These are phyloP conservation scores for Opisthocomus hoazin DNA, from an alignment of 2,113 vertebrate species.

Conservation along the genomic window DNA sequence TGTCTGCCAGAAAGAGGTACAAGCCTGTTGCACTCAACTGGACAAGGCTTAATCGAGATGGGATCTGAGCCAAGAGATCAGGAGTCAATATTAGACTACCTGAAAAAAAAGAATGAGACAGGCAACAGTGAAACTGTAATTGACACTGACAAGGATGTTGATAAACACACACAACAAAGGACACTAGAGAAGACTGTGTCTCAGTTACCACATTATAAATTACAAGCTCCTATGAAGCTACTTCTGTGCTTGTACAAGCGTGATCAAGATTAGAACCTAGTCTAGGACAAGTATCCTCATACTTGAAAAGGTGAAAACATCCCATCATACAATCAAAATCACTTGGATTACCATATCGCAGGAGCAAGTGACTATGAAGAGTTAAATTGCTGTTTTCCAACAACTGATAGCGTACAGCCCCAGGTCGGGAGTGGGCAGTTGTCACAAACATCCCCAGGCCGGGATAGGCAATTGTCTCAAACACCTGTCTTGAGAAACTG, in stretches of 20 bases:
- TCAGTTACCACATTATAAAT: background rate
- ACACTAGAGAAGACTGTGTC: background rate
- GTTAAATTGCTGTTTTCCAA: background rate
- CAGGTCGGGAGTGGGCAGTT: too few species aligned
- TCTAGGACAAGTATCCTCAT: background rate
- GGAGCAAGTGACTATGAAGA: background rate
- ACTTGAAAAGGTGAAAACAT: background rate
- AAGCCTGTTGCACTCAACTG: background rate
- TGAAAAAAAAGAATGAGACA: background rate
- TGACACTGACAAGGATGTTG: background rate
- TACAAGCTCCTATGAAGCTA: background rate
- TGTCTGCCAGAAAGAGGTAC: background rate
- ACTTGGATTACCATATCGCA: background rate
- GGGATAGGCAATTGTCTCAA: too few species aligned
- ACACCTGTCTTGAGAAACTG: too few species aligned
- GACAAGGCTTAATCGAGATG: background rate
- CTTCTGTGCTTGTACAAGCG: background rate
- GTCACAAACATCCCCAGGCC: too few species aligned
- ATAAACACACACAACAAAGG: background rate
- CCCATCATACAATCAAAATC: background rate
- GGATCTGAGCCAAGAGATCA: background rate
- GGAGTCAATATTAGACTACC: background rate
- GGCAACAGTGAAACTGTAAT: background rate
- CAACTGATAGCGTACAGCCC: too few species aligned
- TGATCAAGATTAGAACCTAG: background rate